Conservation (phyloP, 1,140 invertebrate genomes). For the Onthophagus taurus region DNA sequence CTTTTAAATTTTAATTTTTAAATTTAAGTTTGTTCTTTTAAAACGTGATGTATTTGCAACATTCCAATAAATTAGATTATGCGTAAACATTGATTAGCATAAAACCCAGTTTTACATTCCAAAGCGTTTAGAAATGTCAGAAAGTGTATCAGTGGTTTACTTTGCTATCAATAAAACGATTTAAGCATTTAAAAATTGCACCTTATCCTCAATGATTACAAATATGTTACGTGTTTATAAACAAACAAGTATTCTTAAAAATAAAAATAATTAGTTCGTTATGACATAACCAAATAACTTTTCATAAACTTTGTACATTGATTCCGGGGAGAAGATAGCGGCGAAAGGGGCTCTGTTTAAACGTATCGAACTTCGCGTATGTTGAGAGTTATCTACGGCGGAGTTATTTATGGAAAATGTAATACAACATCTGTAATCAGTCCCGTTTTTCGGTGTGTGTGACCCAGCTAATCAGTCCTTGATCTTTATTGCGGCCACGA, state of each 20-base stretch:
- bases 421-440: constrained; percentile 21
- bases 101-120: too few species aligned
- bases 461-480: constrained; percentile 39
- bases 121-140: too few species aligned
- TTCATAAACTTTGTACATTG: background rate
- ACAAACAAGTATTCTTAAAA: background rate
- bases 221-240: background rate
- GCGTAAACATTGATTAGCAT: too few species aligned
- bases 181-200: too few species aligned
- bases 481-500: constrained; percentile 33
- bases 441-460: constrained; percentile 25
- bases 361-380: constrained; percentile 16
- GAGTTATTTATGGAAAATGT: constrained; percentile 31
- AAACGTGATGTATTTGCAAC: too few species aligned
- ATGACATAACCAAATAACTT: background rate
- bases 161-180: too few species aligned
- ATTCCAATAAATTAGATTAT: too few species aligned
- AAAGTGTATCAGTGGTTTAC: too few species aligned
- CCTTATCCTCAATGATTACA: too few species aligned
- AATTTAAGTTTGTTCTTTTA: too few species aligned
- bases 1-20: too few species aligned
- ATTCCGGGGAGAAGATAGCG: too few species aligned
- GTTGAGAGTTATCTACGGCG: constrained; percentile 16
- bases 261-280: background rate
- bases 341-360: background rate